Percentiles rank a stretch among this genome's conserved stretches.
These are phyloP conservation scores for Nezara viridula DNA, from an alignment of 2,888 invertebrate species.

Conservation along the genomic window DNA sequence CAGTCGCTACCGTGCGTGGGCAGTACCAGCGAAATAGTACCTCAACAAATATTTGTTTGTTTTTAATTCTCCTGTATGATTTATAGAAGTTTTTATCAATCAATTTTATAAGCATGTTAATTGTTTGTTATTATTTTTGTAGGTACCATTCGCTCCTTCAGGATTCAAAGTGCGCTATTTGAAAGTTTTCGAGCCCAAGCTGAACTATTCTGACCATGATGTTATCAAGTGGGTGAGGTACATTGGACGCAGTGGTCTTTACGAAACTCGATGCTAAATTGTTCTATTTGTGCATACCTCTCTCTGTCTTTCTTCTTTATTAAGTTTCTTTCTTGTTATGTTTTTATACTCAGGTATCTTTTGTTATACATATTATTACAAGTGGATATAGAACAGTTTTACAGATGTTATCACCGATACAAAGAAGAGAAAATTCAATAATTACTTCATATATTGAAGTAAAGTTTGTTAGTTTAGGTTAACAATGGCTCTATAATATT, in stretches of 20 bases:
- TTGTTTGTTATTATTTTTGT: too few species aligned
- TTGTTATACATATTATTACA: background rate
- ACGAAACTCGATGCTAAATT: slow-evolving; percentile 95
- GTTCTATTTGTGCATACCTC: background rate
- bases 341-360: background rate
- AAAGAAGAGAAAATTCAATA: background rate
- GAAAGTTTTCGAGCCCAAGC: slow-evolving; percentile 99
- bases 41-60: too few species aligned
- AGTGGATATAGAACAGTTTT: background rate
- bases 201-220: slow-evolving; percentile 99
- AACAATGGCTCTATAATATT: background rate
- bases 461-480: background rate
- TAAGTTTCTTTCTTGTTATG: background rate
- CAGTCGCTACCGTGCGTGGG: too few species aligned
- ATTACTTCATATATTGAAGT: background rate
- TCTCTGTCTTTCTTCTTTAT: background rate
- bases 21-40: too few species aligned
- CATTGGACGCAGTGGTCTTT: slow-evolving; percentile 98
- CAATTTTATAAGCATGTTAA: too few species aligned
- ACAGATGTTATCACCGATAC: background rate
- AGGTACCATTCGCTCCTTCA: slow-evolving; percentile 99
- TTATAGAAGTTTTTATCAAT: too few species aligned
- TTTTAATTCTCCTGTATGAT: too few species aligned
- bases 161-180: slow-evolving; percentile 99
- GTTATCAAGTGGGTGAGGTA: slow-evolving; percentile 99